Percentiles rank a stretch among this genome's conserved stretches.
phyloP scores from a whole-genome alignment of 2,797 vertebrate species.

The Cyprinella venusta region DNA sequence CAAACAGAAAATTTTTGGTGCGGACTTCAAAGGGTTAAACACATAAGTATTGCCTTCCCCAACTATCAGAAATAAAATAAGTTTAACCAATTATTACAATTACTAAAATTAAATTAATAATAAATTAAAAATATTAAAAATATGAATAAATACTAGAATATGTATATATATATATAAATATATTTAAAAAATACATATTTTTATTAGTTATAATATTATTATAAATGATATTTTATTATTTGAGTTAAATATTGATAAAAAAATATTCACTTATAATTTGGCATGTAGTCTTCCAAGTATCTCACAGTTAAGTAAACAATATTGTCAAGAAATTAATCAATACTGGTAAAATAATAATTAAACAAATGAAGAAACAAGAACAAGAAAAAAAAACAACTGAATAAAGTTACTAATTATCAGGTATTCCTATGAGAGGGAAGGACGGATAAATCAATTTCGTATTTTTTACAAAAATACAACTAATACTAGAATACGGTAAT shows the following conservation, averaged over 20 bases:
- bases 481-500: not conserved
- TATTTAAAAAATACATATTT: not conserved
- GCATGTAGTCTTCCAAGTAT: not conserved
- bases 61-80: not conserved
- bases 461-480: not conserved
- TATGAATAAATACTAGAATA: not conserved
- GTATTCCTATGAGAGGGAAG: not conserved
- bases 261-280: not conserved
- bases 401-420: not conserved
- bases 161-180: not conserved
- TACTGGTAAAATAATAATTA: not conserved
- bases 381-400: not conserved
- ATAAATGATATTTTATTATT: not conserved
- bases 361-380: not conserved
- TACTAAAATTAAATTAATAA: not conserved
- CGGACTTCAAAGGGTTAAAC: not conserved
- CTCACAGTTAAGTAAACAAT: not conserved
- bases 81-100: not conserved
- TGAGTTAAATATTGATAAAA: not conserved
- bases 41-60: not conserved
- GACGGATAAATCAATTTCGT: not conserved
- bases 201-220: not conserved
- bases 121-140: not conserved
- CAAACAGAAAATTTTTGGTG: too few relatives aligned
- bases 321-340: not conserved